Evolutionary conservation across 2,113 vertebrate species (phyloP), one percentile per base, ranked within the genome.

Genomic region (Onychorhynchus coronatus): DNA sequence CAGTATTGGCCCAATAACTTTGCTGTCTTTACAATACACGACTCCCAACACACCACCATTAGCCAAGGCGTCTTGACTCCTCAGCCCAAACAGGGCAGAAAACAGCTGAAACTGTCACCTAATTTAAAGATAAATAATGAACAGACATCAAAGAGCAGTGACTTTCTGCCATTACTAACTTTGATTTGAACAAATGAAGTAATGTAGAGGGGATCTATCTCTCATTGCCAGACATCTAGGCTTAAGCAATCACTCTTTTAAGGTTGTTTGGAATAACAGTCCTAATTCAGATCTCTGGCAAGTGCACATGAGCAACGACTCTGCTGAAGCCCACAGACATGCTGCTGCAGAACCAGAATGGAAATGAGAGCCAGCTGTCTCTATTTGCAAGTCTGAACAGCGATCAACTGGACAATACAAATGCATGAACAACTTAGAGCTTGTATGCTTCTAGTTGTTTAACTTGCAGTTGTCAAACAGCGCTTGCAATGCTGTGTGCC

Each of bases 21-120:
- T 61, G 7, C 35, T 81, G 31, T 35, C 25, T 67, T 77, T 33
- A 33, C 28, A 77, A 18, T 13, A 63, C 6, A 31, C 8, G 33
- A 4, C 6, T 50, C 17, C 8, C 42, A 93, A 4, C 1, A 1
- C 27, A 46, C 2, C 2, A 4, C 9, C 9, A 2, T 80, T 81
- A 24, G 13, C 18, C 62, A 66, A 46, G 24, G 42, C 71, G 7
- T 14, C 11, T 61, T 6, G 1, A 14, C 6, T 62, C 33, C 73
- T 81, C 47, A 23, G 19, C 31, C 46, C 62, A 63, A 68, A 73
- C 6, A 68, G 27, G 33, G 31, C 42, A 94, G 68, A 62, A 88
- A 82, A n/a, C 35, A 79, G 53, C 37, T 44, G 55, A 80, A 94
- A 41, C 9, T 47, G 4, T 47, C 1, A 1, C 27, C 59, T 84